These are phyloP conservation scores for Hystrix brachyura DNA, from an alignment of 2,113 vertebrate species.

Conservation along the genomic window DNA sequence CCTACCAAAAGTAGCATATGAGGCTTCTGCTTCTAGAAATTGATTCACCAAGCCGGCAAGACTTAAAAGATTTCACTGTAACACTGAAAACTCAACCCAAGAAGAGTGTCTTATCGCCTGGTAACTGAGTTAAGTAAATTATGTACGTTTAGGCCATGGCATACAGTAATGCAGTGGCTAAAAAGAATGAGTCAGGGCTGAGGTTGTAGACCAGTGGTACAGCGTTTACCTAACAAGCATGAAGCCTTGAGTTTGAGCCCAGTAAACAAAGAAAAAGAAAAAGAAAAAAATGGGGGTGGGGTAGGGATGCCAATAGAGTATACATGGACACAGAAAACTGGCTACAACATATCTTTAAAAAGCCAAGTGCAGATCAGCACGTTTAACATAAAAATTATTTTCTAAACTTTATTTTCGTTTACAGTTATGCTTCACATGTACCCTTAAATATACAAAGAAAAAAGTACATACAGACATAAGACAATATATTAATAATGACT, in stretches of 20 bases:
- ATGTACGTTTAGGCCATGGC: neutral
- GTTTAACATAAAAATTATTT: neutral
- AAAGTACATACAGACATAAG: neutral
- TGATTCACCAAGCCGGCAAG: neutral
- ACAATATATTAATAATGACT: neutral
- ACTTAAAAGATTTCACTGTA: neutral
- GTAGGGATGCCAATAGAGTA: neutral
- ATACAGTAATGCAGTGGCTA: neutral
- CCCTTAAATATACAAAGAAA: conserved; percentile 19
- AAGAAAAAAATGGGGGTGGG: neutral
- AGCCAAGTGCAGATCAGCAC: neutral
- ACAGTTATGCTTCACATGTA: neutral
- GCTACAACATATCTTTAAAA: neutral
- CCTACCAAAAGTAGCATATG: neutral
- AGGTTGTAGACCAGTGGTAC: neutral
- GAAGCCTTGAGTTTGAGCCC: neutral
- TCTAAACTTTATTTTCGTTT: neutral
- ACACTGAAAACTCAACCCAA: neutral
- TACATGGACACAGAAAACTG: neutral
- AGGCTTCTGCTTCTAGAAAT: neutral
- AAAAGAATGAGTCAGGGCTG: neutral
- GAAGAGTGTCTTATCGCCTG: neutral
- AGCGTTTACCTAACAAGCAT: neutral
- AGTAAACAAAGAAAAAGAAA: neutral
- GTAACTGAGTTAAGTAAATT: neutral